Percentiles rank a stretch among this genome's conserved stretches.
These are phyloP conservation scores for Gastrophysa polygoni DNA, from an alignment of 2,888 invertebrate species.

Conservation along the genomic window DNA sequence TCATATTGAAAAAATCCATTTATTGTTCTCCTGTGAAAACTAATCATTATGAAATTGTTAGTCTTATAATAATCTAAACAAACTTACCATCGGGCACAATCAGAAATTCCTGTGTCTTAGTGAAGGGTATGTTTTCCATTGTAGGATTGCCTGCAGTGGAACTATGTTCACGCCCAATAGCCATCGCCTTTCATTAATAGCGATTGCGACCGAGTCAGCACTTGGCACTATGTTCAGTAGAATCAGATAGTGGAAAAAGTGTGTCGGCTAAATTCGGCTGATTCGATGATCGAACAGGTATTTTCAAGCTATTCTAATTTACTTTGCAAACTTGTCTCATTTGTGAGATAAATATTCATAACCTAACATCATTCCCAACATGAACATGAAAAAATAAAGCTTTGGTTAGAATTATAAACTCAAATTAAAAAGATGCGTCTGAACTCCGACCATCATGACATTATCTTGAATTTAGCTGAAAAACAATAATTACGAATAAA, in stretches of 20 bases:
- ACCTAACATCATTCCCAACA: not conserved
- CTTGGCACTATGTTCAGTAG: too few species aligned
- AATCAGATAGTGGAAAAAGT: too few species aligned
- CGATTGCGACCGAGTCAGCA: too few species aligned
- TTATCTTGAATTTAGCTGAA: not conserved
- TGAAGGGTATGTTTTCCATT: too few species aligned
- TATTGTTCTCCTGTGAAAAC: constrained; percentile 9
- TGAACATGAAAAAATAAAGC: not conserved
- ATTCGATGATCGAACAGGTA: not conserved
- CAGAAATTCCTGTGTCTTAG: too few species aligned
- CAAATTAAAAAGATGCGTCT: not conserved
- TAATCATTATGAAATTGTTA: too few species aligned
- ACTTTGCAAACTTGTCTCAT: not conserved
- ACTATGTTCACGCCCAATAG: not conserved
- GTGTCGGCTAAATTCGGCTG: constrained; percentile 1
- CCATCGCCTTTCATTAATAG: not conserved
- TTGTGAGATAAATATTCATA: not conserved
- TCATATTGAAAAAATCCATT: constrained; percentile 14
- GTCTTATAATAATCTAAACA: too few species aligned
- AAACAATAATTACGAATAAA: not conserved
- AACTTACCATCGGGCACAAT: too few species aligned
- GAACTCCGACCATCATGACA: not conserved
- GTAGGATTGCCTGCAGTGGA: not conserved
- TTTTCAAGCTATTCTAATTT: not conserved
- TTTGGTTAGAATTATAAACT: not conserved